Base-by-base conservation (phyloP, 2,888 invertebrate genomes). In the Epinotia demarniana region DNA sequence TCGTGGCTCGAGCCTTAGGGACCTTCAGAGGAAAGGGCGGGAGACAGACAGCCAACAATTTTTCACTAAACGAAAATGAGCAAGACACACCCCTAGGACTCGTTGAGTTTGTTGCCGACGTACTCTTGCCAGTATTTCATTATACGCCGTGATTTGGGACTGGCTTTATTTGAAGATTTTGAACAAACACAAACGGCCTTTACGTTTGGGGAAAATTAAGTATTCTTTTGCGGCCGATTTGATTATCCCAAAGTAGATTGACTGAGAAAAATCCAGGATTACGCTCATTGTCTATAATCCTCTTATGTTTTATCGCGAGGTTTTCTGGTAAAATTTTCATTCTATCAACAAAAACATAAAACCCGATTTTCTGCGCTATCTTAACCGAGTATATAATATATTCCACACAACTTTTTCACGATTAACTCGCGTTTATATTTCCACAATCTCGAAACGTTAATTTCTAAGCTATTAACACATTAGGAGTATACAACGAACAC, bases 391-490 rank as follows among this genome's bases (percentile, higher is more conserved):
- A 53, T n/a, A 53, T n/a, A n/a, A 8, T 39, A 39, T 53, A n/a
- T 53, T 53, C 39, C 23, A 12, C 8, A 16, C 23, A 46, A 13
- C 6, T 23, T 23, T 13, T 19, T 57, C 9, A 63, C 19, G 12
- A 13, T 16, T 0, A 64, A 66, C 23, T 27, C 13, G 49, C 53
- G 27, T 66, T 66, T 12, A n/a, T n/a, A 55, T 66, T 64, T 64
- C 49, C 33, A 11, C 23, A 60, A 57, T 58, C 58, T 62, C 67
- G 69, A 78, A 81, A 78, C 85, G 86, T 86, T 88, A 91, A 92
- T 91, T 89, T 89, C 85, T 88, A 88, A 90, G 89, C 92, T 91
- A 92, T 93, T 92, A 93, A 92, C 92, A 92, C 92, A 92, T 92
- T 92, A 92, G 89, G 84, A 90, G 87, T 88, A 86, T 86, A 87